phyloP scores from a whole-genome alignment of 1,140 invertebrate genomes.

The Metopolophium dirhodum region DNA sequence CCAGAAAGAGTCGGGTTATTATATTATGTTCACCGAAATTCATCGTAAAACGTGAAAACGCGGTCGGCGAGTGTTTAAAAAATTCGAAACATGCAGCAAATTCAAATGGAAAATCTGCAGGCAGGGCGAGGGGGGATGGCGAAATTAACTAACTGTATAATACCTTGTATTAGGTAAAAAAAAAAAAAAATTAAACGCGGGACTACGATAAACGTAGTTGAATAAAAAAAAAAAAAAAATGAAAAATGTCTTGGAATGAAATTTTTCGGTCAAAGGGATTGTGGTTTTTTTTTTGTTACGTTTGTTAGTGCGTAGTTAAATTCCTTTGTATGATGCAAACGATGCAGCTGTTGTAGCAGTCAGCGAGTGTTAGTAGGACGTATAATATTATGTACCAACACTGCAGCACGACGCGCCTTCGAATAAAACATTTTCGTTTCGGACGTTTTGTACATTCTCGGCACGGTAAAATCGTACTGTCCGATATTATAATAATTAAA shows the following conservation, averaged over 20 bases:
- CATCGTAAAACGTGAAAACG: background rate
- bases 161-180: background rate
- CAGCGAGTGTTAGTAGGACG: no score
- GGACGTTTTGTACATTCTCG: background rate
- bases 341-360: no score
- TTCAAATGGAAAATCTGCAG: background rate
- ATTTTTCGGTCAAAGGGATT: background rate
- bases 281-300: background rate
- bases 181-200: background rate
- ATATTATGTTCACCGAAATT: background rate
- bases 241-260: background rate
- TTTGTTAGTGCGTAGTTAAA: background rate
- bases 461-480: background rate
- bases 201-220: background rate
- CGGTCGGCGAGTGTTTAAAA: background rate
- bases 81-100: conserved; percentile 15
- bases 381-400: background rate
- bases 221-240: background rate
- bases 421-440: background rate
- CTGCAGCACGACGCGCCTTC: background rate
- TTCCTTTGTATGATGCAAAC: background rate
- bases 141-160: background rate
- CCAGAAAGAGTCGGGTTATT: background rate
- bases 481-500: background rate
- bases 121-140: background rate